Evolutionary conservation across 2,888 invertebrate species (phyloP), one percentile per base, ranked within the genome.

Genomic region (Dolichomitus sp.): DNA sequence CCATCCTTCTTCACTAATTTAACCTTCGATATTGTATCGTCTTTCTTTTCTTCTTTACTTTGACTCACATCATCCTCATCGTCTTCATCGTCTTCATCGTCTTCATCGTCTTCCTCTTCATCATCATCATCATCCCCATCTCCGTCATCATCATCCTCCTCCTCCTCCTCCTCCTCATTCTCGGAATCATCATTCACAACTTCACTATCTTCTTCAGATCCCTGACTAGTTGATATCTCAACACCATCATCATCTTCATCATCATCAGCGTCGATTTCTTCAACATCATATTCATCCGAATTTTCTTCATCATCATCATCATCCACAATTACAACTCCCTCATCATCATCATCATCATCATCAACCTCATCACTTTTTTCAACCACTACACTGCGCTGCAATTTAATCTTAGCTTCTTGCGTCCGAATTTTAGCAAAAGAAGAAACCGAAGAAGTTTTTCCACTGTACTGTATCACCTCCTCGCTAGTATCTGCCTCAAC

Each of bases 241-340:
- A 90, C 87, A 7, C 90, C 88, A 30, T 91, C 90, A 27, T 90
- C 88, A 23, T 85, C 85, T 48, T 88, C 88, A 37, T 90, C 88
- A 37, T 90, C 90, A 37, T 90, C 90, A 57, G 84, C 84, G 14
- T 89, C 88, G 37, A 84, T 84, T 76, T 87, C 84, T 30, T 85
- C 83, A 54, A 85, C 78, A 37, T 94, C 92, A 66, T 93, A 84
- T n/a, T 89, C 88, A 9, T 89, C 87, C 5, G 91, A 88, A 1
- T 79, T 83, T 17, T 84, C 86, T 12, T 80, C 75, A 27, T 87
- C 84, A n/a, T 79, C 81, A 12, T 88, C 84, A 17, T 80, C 83
- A 37, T 83, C 83, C 66, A 50, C 84, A 17, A 76, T 80, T 6
- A 87, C 84, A n/a, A 78, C 83, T 23, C 81, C 82, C 33, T 87